Conservation (phyloP, 53 echinoderm and acorn worm genomes). For the Apostichopus leukothele region DNA sequence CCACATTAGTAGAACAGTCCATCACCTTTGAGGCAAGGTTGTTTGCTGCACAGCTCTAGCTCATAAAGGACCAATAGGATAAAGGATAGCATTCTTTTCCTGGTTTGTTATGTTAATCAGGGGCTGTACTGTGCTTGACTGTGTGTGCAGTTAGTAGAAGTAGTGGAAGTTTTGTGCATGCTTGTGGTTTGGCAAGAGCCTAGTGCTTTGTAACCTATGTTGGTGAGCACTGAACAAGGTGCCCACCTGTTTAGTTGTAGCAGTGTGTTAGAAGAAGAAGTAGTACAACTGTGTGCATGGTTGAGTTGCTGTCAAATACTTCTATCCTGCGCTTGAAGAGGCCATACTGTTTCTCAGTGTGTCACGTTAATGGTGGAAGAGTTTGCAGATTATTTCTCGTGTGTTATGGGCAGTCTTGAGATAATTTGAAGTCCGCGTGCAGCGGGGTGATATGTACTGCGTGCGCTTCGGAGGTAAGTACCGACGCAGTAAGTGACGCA, state of each 20-base stretch:
- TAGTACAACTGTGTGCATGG: too few species aligned
- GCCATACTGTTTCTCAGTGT: too few species aligned
- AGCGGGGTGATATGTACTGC: too few species aligned
- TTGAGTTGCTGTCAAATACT: too few species aligned
- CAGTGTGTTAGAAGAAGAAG: too few species aligned
- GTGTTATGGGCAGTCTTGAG: too few species aligned
- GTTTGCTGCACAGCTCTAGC: conserved; percentile 35
- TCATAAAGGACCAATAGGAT: conserved; percentile 42
- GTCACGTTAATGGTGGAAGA: too few species aligned
- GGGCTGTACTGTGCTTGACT: conserved; percentile 25
- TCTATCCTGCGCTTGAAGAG: too few species aligned
- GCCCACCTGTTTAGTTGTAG: conserved; percentile 25
- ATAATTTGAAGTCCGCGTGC: too few species aligned
- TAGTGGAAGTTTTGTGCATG: neutral
- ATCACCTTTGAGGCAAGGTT: conserved; percentile 40
- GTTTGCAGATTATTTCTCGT: too few species aligned
- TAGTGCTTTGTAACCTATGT: conserved; percentile 11
- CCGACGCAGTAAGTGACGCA: too few species aligned
- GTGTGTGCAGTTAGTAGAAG: conserved; percentile 4
- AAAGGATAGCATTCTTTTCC: conserved; percentile 41
- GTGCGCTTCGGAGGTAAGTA: too few species aligned
- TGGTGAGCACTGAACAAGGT: neutral
- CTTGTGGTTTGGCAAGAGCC: conserved; percentile 32
- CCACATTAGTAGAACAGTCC: conserved; percentile 27
- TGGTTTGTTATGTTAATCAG: conserved; percentile 43